phyloP scores from a whole-genome alignment of 2,113 vertebrate species.

The Taxidea taxus region DNA sequence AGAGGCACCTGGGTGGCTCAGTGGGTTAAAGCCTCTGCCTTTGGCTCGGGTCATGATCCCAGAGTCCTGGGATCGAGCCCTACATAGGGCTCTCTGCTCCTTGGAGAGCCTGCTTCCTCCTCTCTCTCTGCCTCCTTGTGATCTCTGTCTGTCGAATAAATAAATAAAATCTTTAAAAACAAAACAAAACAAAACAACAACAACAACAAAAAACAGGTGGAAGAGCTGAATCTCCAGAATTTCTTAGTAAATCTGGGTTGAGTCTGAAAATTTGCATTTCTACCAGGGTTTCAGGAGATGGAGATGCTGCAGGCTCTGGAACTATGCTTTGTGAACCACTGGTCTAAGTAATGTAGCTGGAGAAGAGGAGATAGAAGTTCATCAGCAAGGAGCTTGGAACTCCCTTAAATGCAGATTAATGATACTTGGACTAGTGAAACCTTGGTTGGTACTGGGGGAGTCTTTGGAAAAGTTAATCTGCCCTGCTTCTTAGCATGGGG shows the following conservation, averaged over 20 bases:
- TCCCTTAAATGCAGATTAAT: background rate
- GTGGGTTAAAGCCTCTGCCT: too few species aligned
- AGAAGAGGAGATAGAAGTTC: background rate
- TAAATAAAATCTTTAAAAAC: too few species aligned
- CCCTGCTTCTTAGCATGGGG: background rate
- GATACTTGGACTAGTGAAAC: background rate
- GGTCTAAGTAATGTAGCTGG: background rate
- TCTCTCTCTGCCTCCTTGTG: too few species aligned
- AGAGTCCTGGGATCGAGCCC: too few species aligned
- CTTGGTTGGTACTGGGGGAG: background rate
- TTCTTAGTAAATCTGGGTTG: background rate
- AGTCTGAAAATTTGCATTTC: background rate
- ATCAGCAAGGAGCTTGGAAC: too few species aligned
- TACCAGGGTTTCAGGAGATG: background rate
- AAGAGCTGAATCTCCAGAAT: background rate
- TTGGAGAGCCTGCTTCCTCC: too few species aligned
- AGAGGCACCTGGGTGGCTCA: too few species aligned
- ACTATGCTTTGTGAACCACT: background rate
- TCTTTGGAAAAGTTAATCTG: background rate
- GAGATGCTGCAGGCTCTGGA: background rate
- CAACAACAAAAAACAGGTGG: background rate
- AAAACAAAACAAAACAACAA: too few species aligned
- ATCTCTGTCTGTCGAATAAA: too few species aligned
- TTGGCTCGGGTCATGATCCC: too few species aligned
- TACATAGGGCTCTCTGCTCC: too few species aligned